A percentile compares a stretch with the other conserved stretches of the same genome.
These are phyloP conservation scores for Ennomos fuscantarius DNA, from an alignment of 2,888 invertebrate species.

Conservation along the genomic window DNA sequence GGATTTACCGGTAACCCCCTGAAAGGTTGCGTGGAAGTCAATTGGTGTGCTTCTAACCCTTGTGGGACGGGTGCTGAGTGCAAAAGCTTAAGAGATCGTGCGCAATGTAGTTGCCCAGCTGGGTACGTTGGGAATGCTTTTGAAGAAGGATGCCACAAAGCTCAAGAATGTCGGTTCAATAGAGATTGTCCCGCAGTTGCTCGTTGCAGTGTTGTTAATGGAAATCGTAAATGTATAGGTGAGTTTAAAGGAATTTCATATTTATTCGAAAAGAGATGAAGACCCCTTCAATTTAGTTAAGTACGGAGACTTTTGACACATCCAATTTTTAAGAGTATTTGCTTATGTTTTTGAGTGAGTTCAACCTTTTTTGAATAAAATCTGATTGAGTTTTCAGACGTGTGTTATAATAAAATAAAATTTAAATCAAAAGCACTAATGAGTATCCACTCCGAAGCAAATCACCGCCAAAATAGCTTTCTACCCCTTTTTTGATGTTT, in stretches of 20 bases:
- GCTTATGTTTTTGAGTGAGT: too few relatives aligned
- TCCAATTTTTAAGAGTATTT: too few relatives aligned
- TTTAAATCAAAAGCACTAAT: too few relatives aligned
- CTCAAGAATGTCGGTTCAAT: constrained; percentile 92
- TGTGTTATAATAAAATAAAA: too few relatives aligned
- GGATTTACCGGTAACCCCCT: constrained; percentile 93
- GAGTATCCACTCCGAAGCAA: too few relatives aligned
- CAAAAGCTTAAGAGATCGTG: constrained; percentile 91
- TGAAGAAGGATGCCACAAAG: constrained; percentile 91
- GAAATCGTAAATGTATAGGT: constrained; percentile 92
- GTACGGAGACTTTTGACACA: too few relatives aligned
- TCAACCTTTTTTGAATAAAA: too few relatives aligned
- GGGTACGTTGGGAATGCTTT: constrained; percentile 94
- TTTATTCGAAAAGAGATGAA: too few relatives aligned
- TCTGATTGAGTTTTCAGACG: too few relatives aligned
- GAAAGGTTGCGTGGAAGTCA: constrained; percentile 89
- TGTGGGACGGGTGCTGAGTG: constrained; percentile 93
- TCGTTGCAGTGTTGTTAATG: constrained; percentile 89
- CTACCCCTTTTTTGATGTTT: too few relatives aligned
- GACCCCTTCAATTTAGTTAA: too few relatives aligned
- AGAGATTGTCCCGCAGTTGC: constrained; percentile 93
- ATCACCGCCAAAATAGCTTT: too few relatives aligned
- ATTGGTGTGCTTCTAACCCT: constrained; percentile 91
- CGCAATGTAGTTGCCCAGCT: constrained; percentile 91
- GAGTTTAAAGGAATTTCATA: constrained; percentile 6